These are phyloP conservation scores for Threskiornis aethiopicus DNA, from an alignment of 2,797 vertebrate genomes.

Conservation along the genomic window DNA sequence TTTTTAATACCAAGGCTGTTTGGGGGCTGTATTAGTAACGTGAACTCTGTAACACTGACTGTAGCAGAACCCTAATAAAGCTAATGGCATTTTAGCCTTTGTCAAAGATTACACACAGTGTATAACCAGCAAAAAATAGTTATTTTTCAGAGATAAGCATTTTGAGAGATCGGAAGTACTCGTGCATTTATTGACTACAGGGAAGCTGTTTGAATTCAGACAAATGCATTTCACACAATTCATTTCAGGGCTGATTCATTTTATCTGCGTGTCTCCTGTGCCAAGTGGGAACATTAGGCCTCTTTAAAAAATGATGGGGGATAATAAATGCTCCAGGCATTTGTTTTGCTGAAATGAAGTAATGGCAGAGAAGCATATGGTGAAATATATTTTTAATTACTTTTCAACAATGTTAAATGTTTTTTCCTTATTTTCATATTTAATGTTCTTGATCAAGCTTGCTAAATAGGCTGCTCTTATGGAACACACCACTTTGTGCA, in stretches of 20 bases:
- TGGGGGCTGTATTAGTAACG: neutral
- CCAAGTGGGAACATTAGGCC: slow-evolving; percentile 73
- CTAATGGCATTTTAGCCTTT: neutral
- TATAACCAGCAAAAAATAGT: neutral
- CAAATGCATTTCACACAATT: slow-evolving; percentile 62
- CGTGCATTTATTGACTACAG: slow-evolving; percentile 19
- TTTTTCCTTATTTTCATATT: slow-evolving; percentile 77
- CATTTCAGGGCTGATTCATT: slow-evolving; percentile 71
- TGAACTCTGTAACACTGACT: neutral
- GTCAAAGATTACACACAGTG: neutral
- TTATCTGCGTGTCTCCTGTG: slow-evolving; percentile 62
- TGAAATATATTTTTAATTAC: slow-evolving; percentile 83
- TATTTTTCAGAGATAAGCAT: neutral
- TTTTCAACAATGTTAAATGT: slow-evolving; percentile 78
- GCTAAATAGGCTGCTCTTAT: slow-evolving; percentile 59
- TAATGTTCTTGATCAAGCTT: slow-evolving; percentile 74
- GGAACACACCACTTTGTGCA: slow-evolving; percentile 64
- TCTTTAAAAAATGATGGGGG: slow-evolving; percentile 76
- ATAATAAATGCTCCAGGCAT: slow-evolving; percentile 77
- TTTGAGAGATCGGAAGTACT: neutral
- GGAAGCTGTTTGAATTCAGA: slow-evolving; percentile 59
- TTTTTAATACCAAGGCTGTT: neutral
- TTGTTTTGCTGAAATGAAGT: slow-evolving; percentile 74
- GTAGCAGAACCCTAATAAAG: neutral
- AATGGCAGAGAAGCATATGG: slow-evolving; percentile 73